Percentiles rank a stretch among this genome's conserved stretches.
Evolutionary conservation across 2,113 vertebrate species (phyloP).

Genomic region (Hemicordylus capensis): DNA sequence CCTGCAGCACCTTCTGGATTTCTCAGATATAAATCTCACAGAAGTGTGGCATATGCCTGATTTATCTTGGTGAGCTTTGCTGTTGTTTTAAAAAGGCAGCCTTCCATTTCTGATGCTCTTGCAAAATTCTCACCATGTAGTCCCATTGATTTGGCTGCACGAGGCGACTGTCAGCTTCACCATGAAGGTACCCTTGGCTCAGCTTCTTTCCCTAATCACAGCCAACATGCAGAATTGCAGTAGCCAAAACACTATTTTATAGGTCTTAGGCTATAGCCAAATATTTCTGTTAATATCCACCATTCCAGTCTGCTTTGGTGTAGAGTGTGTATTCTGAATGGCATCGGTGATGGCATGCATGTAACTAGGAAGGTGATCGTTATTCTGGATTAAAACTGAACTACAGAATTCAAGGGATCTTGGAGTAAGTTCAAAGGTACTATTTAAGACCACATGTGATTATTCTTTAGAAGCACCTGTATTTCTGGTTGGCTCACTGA

Average conservation of each 20-base stretch:
- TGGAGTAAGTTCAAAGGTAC: background rate
- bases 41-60: background rate
- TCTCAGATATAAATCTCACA: background rate
- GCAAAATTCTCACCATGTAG: background rate
- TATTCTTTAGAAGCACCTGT: background rate
- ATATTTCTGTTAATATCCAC: background rate
- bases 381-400: background rate
- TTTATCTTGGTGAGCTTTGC: no score
- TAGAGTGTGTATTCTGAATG: background rate
- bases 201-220: background rate
- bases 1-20: background rate
- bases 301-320: background rate
- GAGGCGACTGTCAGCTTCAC: background rate
- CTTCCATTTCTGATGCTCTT: background rate
- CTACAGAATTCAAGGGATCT: background rate
- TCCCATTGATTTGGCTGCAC: background rate
- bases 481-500: background rate
- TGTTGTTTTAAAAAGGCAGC: background rate
- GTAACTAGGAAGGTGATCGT: background rate
- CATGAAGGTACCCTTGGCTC: background rate
- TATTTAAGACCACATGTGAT: background rate
- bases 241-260: background rate
- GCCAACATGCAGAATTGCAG: background rate
- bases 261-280: no score
- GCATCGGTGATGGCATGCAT: background rate